phyloP scores from a whole-genome alignment of 1,140 invertebrate genomes.

The Drosophila punjabiensis region DNA sequence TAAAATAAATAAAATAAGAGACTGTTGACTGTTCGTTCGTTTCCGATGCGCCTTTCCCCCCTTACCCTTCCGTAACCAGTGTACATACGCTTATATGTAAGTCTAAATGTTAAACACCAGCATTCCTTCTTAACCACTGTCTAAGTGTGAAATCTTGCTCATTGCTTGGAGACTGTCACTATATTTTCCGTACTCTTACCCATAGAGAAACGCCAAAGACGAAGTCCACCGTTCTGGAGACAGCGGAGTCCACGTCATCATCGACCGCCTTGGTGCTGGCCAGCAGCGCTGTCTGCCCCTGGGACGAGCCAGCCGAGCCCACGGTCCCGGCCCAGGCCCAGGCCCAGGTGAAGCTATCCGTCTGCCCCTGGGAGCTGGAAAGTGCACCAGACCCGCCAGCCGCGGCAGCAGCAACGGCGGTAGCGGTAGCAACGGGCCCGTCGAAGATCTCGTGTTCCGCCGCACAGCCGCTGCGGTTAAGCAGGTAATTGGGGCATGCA shows the following conservation, averaged over 20 bases:
- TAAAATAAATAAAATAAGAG: background rate
- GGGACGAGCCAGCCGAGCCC: conserved; percentile 86
- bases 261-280: conserved; percentile 77
- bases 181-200: background rate
- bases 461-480: conserved; percentile 49
- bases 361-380: conserved; percentile 75
- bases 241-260: conserved; percentile 86
- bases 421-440: background rate
- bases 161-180: no score
- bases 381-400: conserved; percentile 13
- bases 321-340: conserved; percentile 13
- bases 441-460: conserved; percentile 22
- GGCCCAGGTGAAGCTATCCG: conserved; percentile 61
- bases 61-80: conserved; percentile 28
- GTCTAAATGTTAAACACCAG: conserved; percentile 40
- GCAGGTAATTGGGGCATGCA: conserved; percentile 43
- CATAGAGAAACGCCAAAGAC: conserved; percentile 69
- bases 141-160: conserved; percentile 25
- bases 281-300: conserved; percentile 89
- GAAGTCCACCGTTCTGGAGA: conserved; percentile 71
- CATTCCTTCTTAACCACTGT: conserved; percentile 41
- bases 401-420: background rate
- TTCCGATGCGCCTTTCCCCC: conserved; percentile 14
- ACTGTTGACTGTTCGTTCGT: conserved; percentile 25
- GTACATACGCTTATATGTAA: conserved; percentile 42